Evolutionary conservation across 2,888 invertebrate species (phyloP), one percentile per base, ranked within the genome.

Genomic region (Andrena dorsata): DNA sequence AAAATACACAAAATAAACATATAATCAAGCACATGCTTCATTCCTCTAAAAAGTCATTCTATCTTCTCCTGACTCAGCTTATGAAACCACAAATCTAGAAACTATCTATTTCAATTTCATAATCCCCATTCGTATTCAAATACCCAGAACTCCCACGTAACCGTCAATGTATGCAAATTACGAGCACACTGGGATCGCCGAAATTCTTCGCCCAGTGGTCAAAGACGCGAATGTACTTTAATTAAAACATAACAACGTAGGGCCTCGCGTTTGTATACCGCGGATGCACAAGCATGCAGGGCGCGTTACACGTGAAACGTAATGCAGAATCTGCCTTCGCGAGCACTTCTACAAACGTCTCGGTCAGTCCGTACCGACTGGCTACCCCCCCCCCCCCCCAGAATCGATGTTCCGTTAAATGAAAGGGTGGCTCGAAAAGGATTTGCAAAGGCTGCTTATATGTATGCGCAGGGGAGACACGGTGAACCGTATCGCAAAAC

Each of bases 321-420:
- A 20, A 8, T 32, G 53, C 53, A 20, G 58, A 16, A 20, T 28
- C 65, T 30, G 16, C 23, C 32, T 58, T 69, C 23, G 61, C 16
- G 10, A 20, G 6, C 41, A 16, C 8, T n/a, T 20, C 5, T 20
- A 58, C 47, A 32, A 81, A 20, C 69, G 60, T 41, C 47, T n/a
- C 23, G 72, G 30, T 68, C 53, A 56, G 49, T 64, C 68, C 35
- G 70, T 71, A 23, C 56, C 51, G 47, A 35, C 60, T n/a, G 73
- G 35, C 58, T 41, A 49, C 56, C 28, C 32, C 26, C 32, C 51
- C 53, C 47, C 56, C 26, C 32, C 26, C 28, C 41, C 65, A 61
- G 69, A 84, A 77, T 77, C 77, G 77, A 84, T 84, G 80, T 84
- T 72, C 77, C 83, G 77, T 84, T 84, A 83, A 83, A 84, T 83